Conservation (phyloP, 53 echinoderm and acorn worm genomes). For the Holothuria scabra region DNA sequence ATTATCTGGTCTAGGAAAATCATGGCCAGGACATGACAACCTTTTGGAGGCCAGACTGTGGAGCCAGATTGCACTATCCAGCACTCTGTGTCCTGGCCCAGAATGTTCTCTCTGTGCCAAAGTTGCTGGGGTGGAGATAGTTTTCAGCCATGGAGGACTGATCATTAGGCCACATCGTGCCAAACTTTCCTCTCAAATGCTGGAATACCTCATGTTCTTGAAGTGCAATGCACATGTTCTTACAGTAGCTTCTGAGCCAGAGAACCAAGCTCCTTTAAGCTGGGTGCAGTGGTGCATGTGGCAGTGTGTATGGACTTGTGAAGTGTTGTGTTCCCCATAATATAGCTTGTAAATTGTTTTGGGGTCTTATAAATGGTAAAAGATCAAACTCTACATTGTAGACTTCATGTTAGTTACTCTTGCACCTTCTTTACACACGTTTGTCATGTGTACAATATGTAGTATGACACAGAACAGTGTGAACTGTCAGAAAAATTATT, state of each 20-base stretch:
- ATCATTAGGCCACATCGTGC: not conserved
- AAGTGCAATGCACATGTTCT: constrained; percentile 41
- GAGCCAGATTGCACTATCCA: constrained; percentile 15
- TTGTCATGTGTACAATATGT: no score
- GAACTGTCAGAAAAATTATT: no score
- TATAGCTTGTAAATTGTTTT: not conserved
- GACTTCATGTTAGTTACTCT: no score
- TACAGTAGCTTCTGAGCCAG: constrained; percentile 20
- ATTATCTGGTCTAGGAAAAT: no score
- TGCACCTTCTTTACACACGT: no score
- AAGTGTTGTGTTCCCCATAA: constrained; percentile 20
- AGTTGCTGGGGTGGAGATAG: not conserved
- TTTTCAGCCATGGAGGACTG: constrained; percentile 4
- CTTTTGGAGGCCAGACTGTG: no score
- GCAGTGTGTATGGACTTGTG: constrained; percentile 17
- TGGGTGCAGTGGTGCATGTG: constrained; percentile 18
- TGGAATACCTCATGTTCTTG: constrained; percentile 35
- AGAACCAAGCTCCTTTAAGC: constrained; percentile 2
- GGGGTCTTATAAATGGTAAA: not conserved
- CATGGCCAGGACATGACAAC: no score
- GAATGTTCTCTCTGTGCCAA: constrained; percentile 34
- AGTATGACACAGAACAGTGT: no score
- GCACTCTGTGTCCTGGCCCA: constrained; percentile 31
- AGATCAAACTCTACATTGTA: constrained; percentile 16
- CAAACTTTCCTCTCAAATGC: constrained; percentile 5